Evolutionary conservation across 2,113 vertebrate genomes (phyloP).

Genomic region (Lota lota): DNA sequence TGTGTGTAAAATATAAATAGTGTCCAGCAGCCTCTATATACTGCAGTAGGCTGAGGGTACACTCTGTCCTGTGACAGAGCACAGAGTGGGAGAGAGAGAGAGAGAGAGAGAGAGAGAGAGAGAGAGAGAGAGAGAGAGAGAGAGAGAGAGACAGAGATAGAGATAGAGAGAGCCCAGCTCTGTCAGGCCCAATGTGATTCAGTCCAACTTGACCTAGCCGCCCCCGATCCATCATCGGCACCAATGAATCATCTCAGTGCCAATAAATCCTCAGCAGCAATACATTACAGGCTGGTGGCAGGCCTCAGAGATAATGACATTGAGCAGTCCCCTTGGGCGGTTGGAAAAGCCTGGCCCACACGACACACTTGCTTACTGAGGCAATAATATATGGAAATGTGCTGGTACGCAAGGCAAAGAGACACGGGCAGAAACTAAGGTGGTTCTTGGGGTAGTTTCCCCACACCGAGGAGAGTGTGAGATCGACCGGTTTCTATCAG

Average conservation of each 20-base stretch:
- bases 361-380: constrained; percentile 70
- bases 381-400: constrained; percentile 73
- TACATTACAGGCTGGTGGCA: constrained; percentile 75
- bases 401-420: constrained; percentile 27
- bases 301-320: constrained; percentile 76
- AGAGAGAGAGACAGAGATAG: too few relatives aligned
- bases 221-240: constrained; percentile 74
- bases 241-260: constrained; percentile 71
- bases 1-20: constrained; percentile 52
- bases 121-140: too few relatives aligned
- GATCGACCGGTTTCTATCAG: constrained; percentile 24
- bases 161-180: not conserved
- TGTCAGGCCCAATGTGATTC: not conserved
- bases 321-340: constrained; percentile 72
- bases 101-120: too few relatives aligned
- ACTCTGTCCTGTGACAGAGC: constrained; percentile 54
- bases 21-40: constrained; percentile 31
- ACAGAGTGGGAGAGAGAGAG: constrained; percentile 52
- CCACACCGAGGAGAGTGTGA: not conserved
- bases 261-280: constrained; percentile 72
- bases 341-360: constrained; percentile 49
- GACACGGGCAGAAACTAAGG: constrained; percentile 12
- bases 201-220: constrained; percentile 45
- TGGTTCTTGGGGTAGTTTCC: not conserved
- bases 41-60: constrained; percentile 50